Evolutionary conservation across 2,797 vertebrate genomes (phyloP).

Genomic region (Sus cebifrons): DNA sequence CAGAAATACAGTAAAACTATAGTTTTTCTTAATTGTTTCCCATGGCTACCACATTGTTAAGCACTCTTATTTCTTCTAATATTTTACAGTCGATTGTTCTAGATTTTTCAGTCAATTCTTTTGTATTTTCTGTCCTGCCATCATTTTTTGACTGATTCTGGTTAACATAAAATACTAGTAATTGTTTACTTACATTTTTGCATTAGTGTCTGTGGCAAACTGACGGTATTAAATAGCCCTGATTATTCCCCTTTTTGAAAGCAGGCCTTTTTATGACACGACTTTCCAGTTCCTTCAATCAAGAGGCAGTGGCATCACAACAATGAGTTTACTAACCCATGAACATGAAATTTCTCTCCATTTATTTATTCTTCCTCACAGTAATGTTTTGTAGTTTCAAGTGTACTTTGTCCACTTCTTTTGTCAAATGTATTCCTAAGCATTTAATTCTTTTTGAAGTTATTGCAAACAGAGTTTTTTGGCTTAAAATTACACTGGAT

Average conservation of each 20-base stretch:
- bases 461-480: neutral
- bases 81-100: neutral
- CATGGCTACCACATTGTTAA: neutral
- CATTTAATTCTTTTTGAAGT: neutral
- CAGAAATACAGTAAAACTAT: neutral
- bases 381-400: neutral
- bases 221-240: neutral
- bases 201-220: neutral
- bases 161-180: constrained; percentile 7
- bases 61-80: constrained; percentile 7
- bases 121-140: neutral
- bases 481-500: neutral
- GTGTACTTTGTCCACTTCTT: too few species aligned
- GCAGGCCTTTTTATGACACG: neutral
- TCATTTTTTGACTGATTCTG: neutral
- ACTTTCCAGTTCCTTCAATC: neutral
- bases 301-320: neutral
- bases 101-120: constrained; percentile 37
- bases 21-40: constrained; percentile 35
- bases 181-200: constrained; percentile 1
- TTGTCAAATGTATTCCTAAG: neutral
- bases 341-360: neutral
- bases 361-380: neutral
- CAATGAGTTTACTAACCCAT: neutral
- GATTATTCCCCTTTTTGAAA: neutral